phyloP scores from a whole-genome alignment of 2,888 invertebrate species.

The Eulithis prunata region DNA sequence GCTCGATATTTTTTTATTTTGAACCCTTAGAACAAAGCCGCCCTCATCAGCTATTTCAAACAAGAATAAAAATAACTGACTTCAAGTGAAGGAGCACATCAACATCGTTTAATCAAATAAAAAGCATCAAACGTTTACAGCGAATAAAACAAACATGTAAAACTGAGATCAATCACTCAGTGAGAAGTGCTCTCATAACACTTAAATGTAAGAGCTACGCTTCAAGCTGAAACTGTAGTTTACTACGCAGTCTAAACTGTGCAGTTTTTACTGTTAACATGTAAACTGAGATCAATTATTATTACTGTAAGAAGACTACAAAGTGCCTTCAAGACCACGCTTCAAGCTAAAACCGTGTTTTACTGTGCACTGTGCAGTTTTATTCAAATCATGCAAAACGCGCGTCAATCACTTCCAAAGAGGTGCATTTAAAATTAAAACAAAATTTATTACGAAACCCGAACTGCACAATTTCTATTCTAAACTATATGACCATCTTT shows the following conservation, averaged over 20 bases:
- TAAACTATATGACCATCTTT: too few species aligned
- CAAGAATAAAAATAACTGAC: slow-evolving; percentile 30
- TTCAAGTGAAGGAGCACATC: slow-evolving; percentile 33
- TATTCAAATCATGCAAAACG: too few species aligned
- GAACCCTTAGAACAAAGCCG: slow-evolving; percentile 8
- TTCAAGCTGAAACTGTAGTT: slow-evolving; percentile 13
- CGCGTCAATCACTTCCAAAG: too few species aligned
- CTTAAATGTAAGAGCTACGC: slow-evolving; percentile 45
- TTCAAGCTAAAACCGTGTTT: too few species aligned
- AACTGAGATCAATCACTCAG: slow-evolving; percentile 61
- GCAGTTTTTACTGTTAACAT: neutral
- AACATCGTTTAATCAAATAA: slow-evolving; percentile 63
- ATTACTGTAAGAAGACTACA: too few species aligned
- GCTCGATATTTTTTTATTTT: neutral
- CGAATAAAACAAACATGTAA: slow-evolving; percentile 53
- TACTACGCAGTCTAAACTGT: slow-evolving; percentile 12
- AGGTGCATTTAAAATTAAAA: too few species aligned
- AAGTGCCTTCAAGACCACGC: too few species aligned
- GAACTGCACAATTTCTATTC: too few species aligned
- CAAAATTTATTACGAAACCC: too few species aligned
- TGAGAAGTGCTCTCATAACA: slow-evolving; percentile 52
- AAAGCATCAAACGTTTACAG: slow-evolving; percentile 46
- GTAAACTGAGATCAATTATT: too few species aligned
- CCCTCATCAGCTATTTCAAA: slow-evolving; percentile 12
- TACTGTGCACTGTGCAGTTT: too few species aligned